Conservation (phyloP, 2,888 invertebrate genomes). For the Cheilosia vernalis region DNA sequence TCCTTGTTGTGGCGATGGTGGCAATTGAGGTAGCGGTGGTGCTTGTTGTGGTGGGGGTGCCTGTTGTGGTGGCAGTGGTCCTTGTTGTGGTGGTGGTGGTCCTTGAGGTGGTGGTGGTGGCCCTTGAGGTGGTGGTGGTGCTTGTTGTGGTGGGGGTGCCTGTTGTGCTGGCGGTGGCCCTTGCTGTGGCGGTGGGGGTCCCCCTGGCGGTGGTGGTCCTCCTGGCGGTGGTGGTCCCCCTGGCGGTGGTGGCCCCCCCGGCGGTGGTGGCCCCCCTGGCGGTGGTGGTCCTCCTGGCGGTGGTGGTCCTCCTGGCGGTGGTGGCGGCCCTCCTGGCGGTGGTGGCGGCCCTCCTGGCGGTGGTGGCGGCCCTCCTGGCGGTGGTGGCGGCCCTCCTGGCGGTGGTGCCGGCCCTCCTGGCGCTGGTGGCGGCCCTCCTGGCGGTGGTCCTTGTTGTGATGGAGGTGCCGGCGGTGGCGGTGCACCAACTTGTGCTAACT, state of each 20-base stretch:
- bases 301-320: background rate
- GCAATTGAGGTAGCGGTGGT: background rate
- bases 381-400: too few relatives aligned
- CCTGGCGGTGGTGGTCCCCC: slow-evolving; percentile 10
- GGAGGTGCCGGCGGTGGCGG: background rate
- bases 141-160: background rate
- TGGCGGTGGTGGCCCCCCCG: background rate
- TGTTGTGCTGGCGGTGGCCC: background rate
- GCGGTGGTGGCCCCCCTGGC: background rate
- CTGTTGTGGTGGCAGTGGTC: background rate
- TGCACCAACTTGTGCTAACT: background rate
- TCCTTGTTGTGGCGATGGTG: background rate
- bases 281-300: background rate
- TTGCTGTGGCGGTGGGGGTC: background rate
- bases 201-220: background rate
- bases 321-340: background rate
- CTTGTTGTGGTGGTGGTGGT: background rate
- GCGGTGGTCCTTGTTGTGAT: background rate
- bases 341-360: background rate
- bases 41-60: background rate
- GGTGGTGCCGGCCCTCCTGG: slow-evolving; percentile 2
- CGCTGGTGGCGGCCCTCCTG: slow-evolving; percentile 4
- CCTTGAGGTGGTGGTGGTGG: background rate
- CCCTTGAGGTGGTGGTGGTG: background rate
- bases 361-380: background rate